Conservation (phyloP, 1,140 invertebrate species). For the Lepidurus arcticus region DNA sequence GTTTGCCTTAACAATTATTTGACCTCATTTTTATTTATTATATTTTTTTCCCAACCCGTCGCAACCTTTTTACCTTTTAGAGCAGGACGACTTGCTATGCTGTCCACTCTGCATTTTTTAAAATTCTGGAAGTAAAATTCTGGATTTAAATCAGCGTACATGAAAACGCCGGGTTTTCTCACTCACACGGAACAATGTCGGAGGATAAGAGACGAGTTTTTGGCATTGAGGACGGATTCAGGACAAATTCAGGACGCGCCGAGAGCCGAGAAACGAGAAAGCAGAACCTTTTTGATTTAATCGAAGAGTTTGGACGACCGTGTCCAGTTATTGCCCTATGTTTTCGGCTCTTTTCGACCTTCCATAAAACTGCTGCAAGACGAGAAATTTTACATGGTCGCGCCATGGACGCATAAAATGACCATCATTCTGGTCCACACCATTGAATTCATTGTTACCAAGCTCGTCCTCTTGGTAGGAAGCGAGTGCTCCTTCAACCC, state of each 20-base stretch:
- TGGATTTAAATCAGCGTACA: no score
- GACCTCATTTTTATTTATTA: slow-evolving; percentile 15
- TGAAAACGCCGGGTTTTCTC: neutral
- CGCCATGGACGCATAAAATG: slow-evolving; percentile 17
- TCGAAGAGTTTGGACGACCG: neutral
- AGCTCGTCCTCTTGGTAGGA: neutral
- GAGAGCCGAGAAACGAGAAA: neutral
- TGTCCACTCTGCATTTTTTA: no score
- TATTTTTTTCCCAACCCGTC: neutral
- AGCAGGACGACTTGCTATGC: neutral
- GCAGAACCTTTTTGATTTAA: slow-evolving; percentile 7
- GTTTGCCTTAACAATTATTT: slow-evolving; percentile 16
- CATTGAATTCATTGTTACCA: slow-evolving; percentile 22
- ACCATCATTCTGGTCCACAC: slow-evolving; percentile 21
- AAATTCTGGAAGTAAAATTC: no score
- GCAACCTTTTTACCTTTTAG: neutral
- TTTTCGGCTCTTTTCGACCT: slow-evolving; percentile 19
- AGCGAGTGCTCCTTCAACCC: neutral
- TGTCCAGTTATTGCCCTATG: slow-evolving; percentile 21
- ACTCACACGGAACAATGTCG: neutral
- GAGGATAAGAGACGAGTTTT: neutral
- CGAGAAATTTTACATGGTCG: slow-evolving; percentile 10
- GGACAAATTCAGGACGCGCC: neutral
- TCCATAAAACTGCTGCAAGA: slow-evolving; percentile 19
- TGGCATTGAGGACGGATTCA: neutral